Evolutionary conservation across 2,888 invertebrate species (phyloP).

Genomic region (Oithona nana): DNA sequence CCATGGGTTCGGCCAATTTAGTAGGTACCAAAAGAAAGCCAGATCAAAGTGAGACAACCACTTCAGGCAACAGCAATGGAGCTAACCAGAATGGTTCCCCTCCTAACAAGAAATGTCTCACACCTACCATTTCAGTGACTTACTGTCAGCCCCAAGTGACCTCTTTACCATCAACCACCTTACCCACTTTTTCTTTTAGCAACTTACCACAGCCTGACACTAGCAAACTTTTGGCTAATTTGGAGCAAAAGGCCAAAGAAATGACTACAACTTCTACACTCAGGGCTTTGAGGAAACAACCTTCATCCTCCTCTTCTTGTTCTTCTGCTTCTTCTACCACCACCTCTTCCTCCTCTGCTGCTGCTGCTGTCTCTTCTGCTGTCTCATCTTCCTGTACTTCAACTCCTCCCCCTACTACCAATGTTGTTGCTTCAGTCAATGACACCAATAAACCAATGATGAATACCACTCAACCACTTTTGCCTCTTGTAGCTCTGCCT

Average conservation of each 20-base stretch:
- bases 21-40: constrained; percentile 2
- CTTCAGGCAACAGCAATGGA: background rate
- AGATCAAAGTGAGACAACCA: background rate
- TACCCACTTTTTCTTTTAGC: constrained; percentile 1
- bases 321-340: background rate
- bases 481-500: background rate
- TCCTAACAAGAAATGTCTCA: background rate
- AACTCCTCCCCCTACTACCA: background rate
- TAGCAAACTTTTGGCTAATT: constrained; percentile 11
- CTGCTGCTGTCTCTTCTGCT: too few relatives aligned
- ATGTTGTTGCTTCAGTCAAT: background rate
- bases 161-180: background rate
- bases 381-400: too few relatives aligned
- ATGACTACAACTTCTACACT: background rate
- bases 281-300: background rate
- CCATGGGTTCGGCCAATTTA: background rate
- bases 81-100: background rate
- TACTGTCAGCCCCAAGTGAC: background rate
- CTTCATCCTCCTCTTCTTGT: too few relatives aligned
- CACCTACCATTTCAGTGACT: background rate
- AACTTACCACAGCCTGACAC: constrained; percentile 17
- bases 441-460: background rate
- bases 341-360: background rate
- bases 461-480: background rate
- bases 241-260: constrained; percentile 1